Base-by-base conservation (phyloP, 2,888 invertebrate genomes). In the Pyrochroa serraticornis region DNA sequence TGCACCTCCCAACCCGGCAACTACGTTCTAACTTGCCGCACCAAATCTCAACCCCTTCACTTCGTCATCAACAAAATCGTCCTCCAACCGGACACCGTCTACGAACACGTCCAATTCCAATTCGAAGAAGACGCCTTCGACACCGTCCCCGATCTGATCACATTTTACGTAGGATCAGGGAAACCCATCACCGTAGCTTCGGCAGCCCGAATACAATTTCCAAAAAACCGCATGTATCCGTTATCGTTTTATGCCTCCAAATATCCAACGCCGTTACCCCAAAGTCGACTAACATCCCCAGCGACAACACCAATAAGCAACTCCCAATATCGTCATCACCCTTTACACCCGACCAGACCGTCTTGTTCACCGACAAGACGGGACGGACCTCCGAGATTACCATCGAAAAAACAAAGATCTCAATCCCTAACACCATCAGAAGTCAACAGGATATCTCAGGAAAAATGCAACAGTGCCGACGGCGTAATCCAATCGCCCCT, bases 111-210 rank as follows among this genome's bases (percentile, higher is more conserved):
- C 31, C 93, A 95, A 75, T 97, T 92, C 77, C 93, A 94, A 74
- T 95, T 97, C 76, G 97, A 97, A 79, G 95, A 95, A 73, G 93
- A 95, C 75, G 89, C 92, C 0, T 97, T 95, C 74, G 93, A 93
- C 74, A 94, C 94, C 1, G 93, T 97, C 12, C 92, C 95, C 0
- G 95, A 95, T 78, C 84, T 97, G 52, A 94, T 97, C 62, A 95
- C 95, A 5, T 95, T 90, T 65, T 96, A 97, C 77, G 94, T 96
- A 14, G 93, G 93, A 1, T 93, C 93, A 41, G 92, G 91, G 10
- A 92, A 93, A 72, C 89, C 93, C 0, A 91, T 97, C 72, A 95
- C 96, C 1, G 87, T 87, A 5, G 91, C 91, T 0, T 95, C 95
- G 1, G 93, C 94, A 0, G 95, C 95, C 0, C 84, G 91, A 48